Percentiles rank a stretch among this genome's conserved stretches.
phyloP scores from a whole-genome alignment of 2,797 vertebrate species.

The Takifugu ocellatus region DNA sequence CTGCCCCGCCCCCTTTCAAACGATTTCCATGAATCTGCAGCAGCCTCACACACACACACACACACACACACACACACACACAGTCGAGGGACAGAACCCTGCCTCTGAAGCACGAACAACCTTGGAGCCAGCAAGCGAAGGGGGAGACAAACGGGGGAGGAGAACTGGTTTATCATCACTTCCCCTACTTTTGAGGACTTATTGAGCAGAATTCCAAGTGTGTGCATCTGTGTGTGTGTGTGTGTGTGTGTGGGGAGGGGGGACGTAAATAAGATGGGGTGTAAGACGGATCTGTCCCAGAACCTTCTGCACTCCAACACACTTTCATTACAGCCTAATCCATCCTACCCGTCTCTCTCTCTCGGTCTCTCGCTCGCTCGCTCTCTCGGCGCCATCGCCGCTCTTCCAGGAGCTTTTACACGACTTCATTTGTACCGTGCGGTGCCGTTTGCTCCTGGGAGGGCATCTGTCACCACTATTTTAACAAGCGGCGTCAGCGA shows the following conservation, averaged over 20 bases:
- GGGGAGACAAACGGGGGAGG: slow-evolving; percentile 29
- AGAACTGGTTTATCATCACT: slow-evolving; percentile 48
- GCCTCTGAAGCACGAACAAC: slow-evolving; percentile 36
- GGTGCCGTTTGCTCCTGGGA: slow-evolving; percentile 31
- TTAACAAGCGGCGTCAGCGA: slow-evolving; percentile 42
- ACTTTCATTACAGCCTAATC: slow-evolving; percentile 43
- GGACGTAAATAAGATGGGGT: slow-evolving; percentile 2
- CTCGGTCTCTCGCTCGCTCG: background rate
- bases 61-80: slow-evolving; percentile 26
- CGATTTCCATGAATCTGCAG: slow-evolving; percentile 56
- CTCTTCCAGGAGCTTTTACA: slow-evolving; percentile 33
- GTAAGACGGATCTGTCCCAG: slow-evolving; percentile 10
- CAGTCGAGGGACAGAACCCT: slow-evolving; percentile 14
- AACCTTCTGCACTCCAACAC: slow-evolving; percentile 23
- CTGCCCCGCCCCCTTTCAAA: slow-evolving; percentile 15
- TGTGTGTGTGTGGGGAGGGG: no score
- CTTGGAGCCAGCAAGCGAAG: slow-evolving; percentile 19
- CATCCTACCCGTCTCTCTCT: slow-evolving; percentile 2
- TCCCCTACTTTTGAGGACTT: slow-evolving; percentile 52
- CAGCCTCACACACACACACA: slow-evolving; percentile 35
- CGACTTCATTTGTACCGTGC: slow-evolving; percentile 33
- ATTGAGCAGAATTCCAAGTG: slow-evolving; percentile 21
- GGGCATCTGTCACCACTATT: slow-evolving; percentile 41
- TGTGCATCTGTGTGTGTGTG: background rate
- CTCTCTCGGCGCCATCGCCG: slow-evolving; percentile 2